Conservation (phyloP, 2,113 vertebrate genomes). For the Macheiramphus alcinus region DNA sequence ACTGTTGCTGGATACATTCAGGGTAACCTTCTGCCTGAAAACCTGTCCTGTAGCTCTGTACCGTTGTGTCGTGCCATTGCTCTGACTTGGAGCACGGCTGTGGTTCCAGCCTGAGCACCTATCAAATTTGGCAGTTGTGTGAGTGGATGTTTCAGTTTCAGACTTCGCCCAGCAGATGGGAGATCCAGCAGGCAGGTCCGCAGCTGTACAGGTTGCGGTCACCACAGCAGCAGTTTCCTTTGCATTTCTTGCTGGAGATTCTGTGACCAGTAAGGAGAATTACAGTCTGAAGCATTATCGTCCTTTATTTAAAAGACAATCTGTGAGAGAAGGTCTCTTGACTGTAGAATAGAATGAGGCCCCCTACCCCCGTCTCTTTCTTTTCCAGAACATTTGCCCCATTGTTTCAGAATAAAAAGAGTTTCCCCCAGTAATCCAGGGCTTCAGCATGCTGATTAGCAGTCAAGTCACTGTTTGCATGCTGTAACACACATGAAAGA, state of each 20-base stretch:
- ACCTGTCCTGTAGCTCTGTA: not conserved
- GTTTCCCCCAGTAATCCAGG: not conserved
- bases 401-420: constrained; percentile 41
- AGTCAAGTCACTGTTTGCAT: constrained; percentile 1
- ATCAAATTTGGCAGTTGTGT: not conserved
- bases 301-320: not conserved
- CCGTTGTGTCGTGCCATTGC: not conserved
- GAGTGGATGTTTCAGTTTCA: not conserved
- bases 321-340: not conserved
- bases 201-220: not conserved
- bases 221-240: not conserved
- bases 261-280: not conserved
- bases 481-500: constrained; percentile 11
- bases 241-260: not conserved
- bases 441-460: not conserved
- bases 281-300: not conserved
- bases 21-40: not conserved
- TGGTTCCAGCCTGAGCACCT: not conserved
- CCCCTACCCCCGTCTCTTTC: not conserved
- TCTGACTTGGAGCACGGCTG: not conserved
- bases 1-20: not conserved
- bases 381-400: constrained; percentile 34
- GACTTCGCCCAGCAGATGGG: fast-evolving
- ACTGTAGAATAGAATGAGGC: not conserved
- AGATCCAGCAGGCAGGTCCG: not conserved